Base-by-base conservation (phyloP, 2,113 vertebrate genomes). In the Chelonoidis abingdonii region DNA sequence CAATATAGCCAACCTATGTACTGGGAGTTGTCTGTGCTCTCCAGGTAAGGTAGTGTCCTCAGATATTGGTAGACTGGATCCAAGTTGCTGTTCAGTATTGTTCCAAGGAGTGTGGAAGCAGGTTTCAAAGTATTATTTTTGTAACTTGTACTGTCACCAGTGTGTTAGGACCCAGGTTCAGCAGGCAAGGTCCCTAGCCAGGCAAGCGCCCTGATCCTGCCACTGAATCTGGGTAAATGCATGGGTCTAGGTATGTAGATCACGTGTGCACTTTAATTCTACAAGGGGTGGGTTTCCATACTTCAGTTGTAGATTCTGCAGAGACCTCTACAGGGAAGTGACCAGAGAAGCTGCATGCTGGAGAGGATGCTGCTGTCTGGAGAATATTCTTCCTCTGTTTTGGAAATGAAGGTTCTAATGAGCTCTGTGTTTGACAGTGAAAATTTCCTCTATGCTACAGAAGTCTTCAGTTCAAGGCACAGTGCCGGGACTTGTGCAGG, bases 321-420 rank as follows among this genome's bases (percentile, higher is more conserved):
- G 29, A 62, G 29, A 62, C 29, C 5, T 31, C 49, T 89, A 38
- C 62, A 65, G 0, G 0, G 88, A 50, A 80, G 49, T 56, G 38
- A 44, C 72, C 94, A 8, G 53, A 80, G 80, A 89, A 65, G 21
- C 85, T 88, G 49, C 62, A 84, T 94, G 21, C 93, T 87, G 87
- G 62, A 88, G 41, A 38, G 72, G 5, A 50, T 24, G 21, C 72
- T 12, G 22, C 21, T 5, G 21, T 2, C 38, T 75, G 72, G 89
- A 81, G 86, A 94, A 53, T 92, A 72, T 49, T 92, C 10, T 49
- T 76, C 87, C 80, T 93, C 78, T 93, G 31, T 87, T 93, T 86
- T 87, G 35, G 87, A 93, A 80, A 89, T 87, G 69, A 87, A 83
- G 65, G 38, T 72, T 38, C 65, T 72, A 89, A 5, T 6, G 17